Evolutionary conservation across 2,797 vertebrate species (phyloP).

Genomic region (Anableps anableps): DNA sequence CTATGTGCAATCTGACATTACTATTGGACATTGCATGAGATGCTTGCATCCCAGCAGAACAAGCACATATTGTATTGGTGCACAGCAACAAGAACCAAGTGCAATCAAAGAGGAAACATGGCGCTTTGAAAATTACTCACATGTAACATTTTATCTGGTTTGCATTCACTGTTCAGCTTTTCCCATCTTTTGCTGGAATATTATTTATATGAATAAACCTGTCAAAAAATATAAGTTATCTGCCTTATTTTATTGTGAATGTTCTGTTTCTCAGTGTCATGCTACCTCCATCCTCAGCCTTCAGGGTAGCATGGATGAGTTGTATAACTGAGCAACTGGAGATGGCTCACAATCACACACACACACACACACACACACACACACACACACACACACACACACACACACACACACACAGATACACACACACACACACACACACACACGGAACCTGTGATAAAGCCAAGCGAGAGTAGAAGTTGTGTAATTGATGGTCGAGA

Average conservation of each 20-base stretch:
- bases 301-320: not conserved
- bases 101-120: not conserved
- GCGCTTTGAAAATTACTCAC: not conserved
- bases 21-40: not conserved
- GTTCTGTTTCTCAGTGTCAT: not conserved
- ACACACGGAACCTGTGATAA: not conserved
- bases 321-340: conserved; percentile 13
- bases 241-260: not conserved
- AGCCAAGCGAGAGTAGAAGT: conserved; percentile 39
- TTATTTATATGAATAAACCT: not conserved
- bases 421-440: not conserved
- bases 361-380: conserved; percentile 8
- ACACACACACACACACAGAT: conserved; percentile 4
- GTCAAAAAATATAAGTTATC: not conserved
- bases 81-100: not conserved
- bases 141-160: not conserved
- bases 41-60: not conserved
- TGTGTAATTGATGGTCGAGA: conserved; percentile 49
- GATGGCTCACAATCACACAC: conserved; percentile 9
- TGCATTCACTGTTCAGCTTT: not conserved
- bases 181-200: not conserved
- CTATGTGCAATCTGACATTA: not conserved
- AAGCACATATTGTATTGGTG: not conserved
- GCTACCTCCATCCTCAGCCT: not conserved
- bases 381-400: too few species aligned